Evolutionary conservation across 2,113 vertebrate species (phyloP).

Genomic region (Eretmochelys imbricata): DNA sequence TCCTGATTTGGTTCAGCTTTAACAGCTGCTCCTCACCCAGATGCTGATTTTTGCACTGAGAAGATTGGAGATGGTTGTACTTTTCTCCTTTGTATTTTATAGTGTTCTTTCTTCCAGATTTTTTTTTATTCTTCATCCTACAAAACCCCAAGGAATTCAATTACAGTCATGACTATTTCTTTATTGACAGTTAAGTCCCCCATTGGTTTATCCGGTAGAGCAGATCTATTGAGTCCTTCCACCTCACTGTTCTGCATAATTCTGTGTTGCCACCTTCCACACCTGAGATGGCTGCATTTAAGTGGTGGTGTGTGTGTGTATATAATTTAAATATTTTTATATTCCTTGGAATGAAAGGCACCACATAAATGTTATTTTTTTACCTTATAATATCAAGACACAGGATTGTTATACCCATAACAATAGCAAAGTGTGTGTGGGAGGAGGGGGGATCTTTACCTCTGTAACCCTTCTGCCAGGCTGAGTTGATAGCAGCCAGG

Average conservation of each 20-base stretch:
- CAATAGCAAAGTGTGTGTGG: not conserved
- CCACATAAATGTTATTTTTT: not conserved
- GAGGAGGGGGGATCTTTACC: not conserved
- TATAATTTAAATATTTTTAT: not conserved
- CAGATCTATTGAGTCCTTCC: not conserved
- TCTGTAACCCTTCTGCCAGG: too few species aligned
- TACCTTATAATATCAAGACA: not conserved
- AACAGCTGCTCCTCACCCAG: too few species aligned
- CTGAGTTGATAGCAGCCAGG: too few species aligned
- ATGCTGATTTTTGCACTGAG: too few species aligned
- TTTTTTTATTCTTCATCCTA: not conserved
- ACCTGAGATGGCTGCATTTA: not conserved
- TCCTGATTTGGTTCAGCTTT: too few species aligned
- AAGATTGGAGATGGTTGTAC: too few species aligned
- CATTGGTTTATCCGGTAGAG: not conserved
- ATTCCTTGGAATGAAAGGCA: not conserved
- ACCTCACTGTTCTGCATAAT: not conserved
- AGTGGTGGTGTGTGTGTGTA: fast-evolving
- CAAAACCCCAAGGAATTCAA: not conserved
- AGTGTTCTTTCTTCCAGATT: not conserved
- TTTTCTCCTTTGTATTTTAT: not conserved
- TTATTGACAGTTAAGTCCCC: not conserved
- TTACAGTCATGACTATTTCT: not conserved
- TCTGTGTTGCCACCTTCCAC: not conserved
- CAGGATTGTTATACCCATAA: fast-evolving